Conservation (phyloP, 2,797 vertebrate species). For the Hypotaenidia okinawae region DNA sequence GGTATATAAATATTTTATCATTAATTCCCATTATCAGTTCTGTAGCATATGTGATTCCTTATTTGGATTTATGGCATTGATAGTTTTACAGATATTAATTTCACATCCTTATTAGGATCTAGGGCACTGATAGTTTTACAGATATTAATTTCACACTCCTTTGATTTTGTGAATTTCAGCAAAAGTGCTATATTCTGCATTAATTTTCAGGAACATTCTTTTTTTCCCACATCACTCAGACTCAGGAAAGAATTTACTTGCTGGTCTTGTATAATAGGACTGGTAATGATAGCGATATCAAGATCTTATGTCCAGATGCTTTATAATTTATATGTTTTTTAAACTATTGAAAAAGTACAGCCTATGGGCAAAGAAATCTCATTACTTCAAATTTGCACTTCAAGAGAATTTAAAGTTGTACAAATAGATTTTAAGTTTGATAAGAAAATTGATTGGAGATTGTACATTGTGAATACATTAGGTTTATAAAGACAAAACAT, state of each 20-base stretch:
- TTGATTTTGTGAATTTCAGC: not conserved
- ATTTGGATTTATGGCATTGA: not conserved
- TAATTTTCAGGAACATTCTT: not conserved
- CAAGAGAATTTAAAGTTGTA: slow-evolving; percentile 74
- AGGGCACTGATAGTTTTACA: not conserved
- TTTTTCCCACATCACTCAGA: not conserved
- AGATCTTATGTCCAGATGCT: slow-evolving; percentile 32
- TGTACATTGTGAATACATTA: slow-evolving; percentile 81
- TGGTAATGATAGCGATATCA: not conserved
- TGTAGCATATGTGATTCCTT: not conserved
- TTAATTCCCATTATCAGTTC: not conserved
- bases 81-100: not conserved
- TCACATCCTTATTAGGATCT: not conserved
- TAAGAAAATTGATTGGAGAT: slow-evolving; percentile 80
- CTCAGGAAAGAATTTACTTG: not conserved
- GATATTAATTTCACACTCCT: not conserved
- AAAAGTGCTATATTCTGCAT: not conserved
- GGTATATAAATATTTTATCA: not conserved
- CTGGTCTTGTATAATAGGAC: not conserved
- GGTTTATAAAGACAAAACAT: slow-evolving; percentile 81
- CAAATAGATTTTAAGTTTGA: slow-evolving; percentile 75
- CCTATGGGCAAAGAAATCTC: not conserved
- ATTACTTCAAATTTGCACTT: slow-evolving; percentile 56
- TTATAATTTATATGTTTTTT: not conserved
- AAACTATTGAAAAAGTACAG: not conserved